phyloP scores from a whole-genome alignment of 2,888 invertebrate genomes.

The Salticus scenicus region DNA sequence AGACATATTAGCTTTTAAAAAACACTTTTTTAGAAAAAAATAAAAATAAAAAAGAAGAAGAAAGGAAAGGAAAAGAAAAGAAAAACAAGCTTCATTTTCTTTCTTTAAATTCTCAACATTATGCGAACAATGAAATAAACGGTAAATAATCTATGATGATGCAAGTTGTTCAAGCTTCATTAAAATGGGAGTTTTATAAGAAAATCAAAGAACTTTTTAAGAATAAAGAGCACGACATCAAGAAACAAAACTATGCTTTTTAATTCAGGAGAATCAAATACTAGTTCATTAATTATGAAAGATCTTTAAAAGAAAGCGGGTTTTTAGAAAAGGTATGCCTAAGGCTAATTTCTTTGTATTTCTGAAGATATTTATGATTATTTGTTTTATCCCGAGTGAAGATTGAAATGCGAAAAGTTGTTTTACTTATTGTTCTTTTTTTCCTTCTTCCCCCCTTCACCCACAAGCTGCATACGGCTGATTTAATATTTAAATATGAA shows the following conservation, averaged over 20 bases:
- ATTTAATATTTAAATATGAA: too few relatives aligned
- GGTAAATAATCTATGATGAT: not conserved
- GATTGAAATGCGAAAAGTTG: not conserved
- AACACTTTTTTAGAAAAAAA: too few relatives aligned
- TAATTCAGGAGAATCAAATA: not conserved
- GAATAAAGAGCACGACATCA: not conserved
- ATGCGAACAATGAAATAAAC: not conserved
- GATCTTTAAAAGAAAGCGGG: not conserved
- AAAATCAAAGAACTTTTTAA: not conserved
- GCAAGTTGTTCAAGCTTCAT: constrained; percentile 2
- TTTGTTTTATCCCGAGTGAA: not conserved
- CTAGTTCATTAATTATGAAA: not conserved
- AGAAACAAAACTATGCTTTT: not conserved
- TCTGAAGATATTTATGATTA: not conserved
- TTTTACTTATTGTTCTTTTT: not conserved
- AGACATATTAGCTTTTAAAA: too few relatives aligned
- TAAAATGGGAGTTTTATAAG: not conserved
- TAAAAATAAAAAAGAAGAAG: too few relatives aligned
- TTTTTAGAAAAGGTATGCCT: not conserved
- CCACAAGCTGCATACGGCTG: too few relatives aligned
- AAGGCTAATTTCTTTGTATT: not conserved
- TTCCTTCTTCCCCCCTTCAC: too few relatives aligned
- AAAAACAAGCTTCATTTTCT: not conserved
- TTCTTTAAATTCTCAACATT: not conserved
- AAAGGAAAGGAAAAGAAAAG: too few relatives aligned